Evolutionary conservation across 2,113 vertebrate genomes (phyloP).

Genomic region (Lepidothrix coronata): DNA sequence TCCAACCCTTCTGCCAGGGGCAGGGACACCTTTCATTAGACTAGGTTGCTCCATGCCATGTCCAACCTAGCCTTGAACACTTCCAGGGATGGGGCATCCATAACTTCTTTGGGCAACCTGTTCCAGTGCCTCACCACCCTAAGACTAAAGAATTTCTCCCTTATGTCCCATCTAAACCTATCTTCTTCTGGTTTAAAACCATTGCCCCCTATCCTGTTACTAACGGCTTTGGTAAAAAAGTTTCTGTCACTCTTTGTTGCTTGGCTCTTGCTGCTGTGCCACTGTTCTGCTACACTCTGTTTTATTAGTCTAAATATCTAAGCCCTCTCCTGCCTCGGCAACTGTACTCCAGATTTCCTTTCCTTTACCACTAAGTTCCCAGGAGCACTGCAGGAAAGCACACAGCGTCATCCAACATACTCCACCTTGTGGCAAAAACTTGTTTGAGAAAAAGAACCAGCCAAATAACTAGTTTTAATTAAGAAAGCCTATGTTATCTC

Average conservation of each 20-base stretch:
- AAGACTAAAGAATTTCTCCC: not conserved
- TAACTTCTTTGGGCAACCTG: not conserved
- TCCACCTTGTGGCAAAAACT: slow-evolving; percentile 22
- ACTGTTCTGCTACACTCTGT: not conserved
- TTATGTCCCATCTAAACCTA: not conserved
- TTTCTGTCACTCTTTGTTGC: not conserved
- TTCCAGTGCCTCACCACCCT: not conserved
- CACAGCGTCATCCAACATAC: not conserved
- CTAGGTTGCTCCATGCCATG: not conserved
- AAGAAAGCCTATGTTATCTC: not conserved
- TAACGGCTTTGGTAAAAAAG: not conserved
- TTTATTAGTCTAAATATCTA: slow-evolving; percentile 17
- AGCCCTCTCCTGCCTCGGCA: not conserved
- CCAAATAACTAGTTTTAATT: not conserved
- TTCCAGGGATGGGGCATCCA: not conserved
- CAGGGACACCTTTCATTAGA: not conserved
- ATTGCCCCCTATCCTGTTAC: not conserved
- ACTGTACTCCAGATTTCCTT: not conserved
- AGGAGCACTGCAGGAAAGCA: not conserved
- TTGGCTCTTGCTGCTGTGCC: not conserved
- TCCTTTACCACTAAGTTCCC: not conserved
- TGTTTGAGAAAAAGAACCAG: not conserved
- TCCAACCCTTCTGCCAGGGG: not conserved
- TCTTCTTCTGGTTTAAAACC: not conserved
- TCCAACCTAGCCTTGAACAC: not conserved